A percentile compares a stretch with the other conserved stretches of the same genome.
Conservation (phyloP, 2,888 invertebrate genomes). For the Leptinotarsa rubiginosa region DNA sequence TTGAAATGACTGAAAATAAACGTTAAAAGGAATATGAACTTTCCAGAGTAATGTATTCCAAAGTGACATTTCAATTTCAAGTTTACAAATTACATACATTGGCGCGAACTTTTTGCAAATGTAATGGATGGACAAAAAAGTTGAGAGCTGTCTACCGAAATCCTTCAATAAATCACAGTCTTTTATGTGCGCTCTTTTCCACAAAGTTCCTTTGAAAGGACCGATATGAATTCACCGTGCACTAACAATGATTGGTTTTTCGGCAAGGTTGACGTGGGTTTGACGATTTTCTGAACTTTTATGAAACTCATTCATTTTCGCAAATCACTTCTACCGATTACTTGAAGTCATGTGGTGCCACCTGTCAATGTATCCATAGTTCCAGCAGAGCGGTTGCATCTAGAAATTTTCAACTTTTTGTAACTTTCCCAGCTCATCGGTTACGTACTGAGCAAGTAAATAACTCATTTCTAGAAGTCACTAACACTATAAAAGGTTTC, state of each 20-base stretch:
- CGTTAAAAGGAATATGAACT: slow-evolving; percentile 8
- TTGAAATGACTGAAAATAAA: slow-evolving; percentile 7
- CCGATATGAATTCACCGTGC: slow-evolving; percentile 17
- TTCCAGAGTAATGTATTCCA: slow-evolving; percentile 37
- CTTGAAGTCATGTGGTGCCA: too few relatives aligned
- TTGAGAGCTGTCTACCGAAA: slow-evolving; percentile 22
- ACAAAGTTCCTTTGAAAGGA: slow-evolving; percentile 3
- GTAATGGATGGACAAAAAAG: slow-evolving; percentile 26
- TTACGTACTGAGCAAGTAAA: too few relatives aligned
- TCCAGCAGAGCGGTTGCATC: too few relatives aligned
- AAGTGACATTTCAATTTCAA: slow-evolving; percentile 49
- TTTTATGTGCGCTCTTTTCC: slow-evolving; percentile 15
- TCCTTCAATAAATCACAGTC: slow-evolving; percentile 21
- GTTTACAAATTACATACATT: slow-evolving; percentile 50
- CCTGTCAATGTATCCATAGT: too few relatives aligned
- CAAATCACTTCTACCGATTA: too few relatives aligned
- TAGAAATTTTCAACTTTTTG: too few relatives aligned
- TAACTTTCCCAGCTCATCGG: too few relatives aligned
- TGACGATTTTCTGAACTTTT: not conserved
- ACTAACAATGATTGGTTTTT: slow-evolving; percentile 24
- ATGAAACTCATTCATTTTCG: too few relatives aligned
- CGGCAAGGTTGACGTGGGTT: slow-evolving; percentile 7
- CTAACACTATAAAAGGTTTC: too few relatives aligned
- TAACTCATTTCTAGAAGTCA: too few relatives aligned
- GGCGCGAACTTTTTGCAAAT: slow-evolving; percentile 25